Conservation (phyloP, 1,140 invertebrate species). For the Lordiphosa clarofinis region DNA sequence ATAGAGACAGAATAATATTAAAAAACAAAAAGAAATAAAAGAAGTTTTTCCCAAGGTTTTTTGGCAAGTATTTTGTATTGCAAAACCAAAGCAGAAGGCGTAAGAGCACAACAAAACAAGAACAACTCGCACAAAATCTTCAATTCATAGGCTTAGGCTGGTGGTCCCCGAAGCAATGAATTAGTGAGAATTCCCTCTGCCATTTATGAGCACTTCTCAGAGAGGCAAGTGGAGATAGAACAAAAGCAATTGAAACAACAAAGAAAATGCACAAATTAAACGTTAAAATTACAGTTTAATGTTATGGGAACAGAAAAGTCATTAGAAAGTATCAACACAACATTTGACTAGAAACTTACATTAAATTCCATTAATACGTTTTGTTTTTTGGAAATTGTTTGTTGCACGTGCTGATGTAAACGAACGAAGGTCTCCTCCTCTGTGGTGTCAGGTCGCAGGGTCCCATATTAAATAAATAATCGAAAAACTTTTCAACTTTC, state of each 20-base stretch:
- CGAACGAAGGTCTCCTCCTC: slow-evolving; percentile 8
- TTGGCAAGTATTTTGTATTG: slow-evolving; percentile 11
- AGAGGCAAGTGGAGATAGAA: slow-evolving; percentile 7
- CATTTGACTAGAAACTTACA: slow-evolving; percentile 40
- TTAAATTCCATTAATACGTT: slow-evolving; percentile 45
- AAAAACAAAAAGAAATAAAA: slow-evolving; percentile 1
- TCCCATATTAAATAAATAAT: too few species aligned
- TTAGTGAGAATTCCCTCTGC: slow-evolving; percentile 35
- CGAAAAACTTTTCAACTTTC: slow-evolving; percentile 58
- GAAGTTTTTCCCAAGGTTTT: too few species aligned
- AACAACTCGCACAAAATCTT: slow-evolving; percentile 12
- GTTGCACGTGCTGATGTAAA: slow-evolving; percentile 44
- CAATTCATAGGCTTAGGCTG: slow-evolving; percentile 30
- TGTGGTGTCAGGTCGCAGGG: slow-evolving; percentile 3
- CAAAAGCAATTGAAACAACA: slow-evolving; percentile 15
- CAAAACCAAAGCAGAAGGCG: slow-evolving; percentile 8
- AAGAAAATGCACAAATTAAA: slow-evolving; percentile 40
- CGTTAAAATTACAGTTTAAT: slow-evolving; percentile 47
- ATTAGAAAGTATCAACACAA: slow-evolving; percentile 29
- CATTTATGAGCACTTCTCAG: slow-evolving; percentile 36
- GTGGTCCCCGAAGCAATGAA: slow-evolving; percentile 40
- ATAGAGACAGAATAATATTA: background rate
- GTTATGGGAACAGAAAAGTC: slow-evolving; percentile 3
- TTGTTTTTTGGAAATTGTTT: slow-evolving; percentile 31
- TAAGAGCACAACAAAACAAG: slow-evolving; percentile 3